A percentile compares a stretch with the other conserved stretches of the same genome.
phyloP scores from a whole-genome alignment of 2,797 vertebrate species.

The Antrozous pallidus region DNA sequence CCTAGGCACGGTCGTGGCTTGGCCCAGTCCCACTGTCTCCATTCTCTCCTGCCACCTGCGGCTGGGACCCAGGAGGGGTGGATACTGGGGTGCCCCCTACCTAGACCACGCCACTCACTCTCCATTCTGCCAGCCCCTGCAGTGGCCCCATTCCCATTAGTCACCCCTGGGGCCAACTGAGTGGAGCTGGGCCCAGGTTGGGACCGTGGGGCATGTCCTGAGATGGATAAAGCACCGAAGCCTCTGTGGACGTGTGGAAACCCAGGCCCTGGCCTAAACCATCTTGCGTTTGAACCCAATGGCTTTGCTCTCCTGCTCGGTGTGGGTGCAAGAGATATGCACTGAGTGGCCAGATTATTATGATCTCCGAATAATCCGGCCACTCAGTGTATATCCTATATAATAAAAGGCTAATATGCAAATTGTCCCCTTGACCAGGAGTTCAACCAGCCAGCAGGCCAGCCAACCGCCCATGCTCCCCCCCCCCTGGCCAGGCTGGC shows the following conservation, averaged over 20 bases:
- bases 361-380: too few relatives aligned
- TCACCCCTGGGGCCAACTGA: background rate
- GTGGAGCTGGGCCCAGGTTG: background rate
- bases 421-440: too few relatives aligned
- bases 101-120: background rate
- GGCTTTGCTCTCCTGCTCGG: background rate
- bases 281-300: background rate
- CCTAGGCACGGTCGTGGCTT: background rate
- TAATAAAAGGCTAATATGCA: too few relatives aligned
- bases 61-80: background rate
- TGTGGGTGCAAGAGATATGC: too few relatives aligned
- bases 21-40: background rate
- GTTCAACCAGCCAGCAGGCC: too few relatives aligned
- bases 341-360: too few relatives aligned
- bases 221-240: background rate
- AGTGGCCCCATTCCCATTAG: background rate
- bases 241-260: background rate
- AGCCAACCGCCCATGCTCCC: too few relatives aligned
- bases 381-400: too few relatives aligned
- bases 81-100: background rate
- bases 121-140: background rate
- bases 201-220: background rate
- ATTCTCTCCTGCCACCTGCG: background rate
- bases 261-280: fast-evolving
- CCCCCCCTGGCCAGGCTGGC: too few relatives aligned